These are phyloP conservation scores for Lasius fuliginosus DNA, from an alignment of 2,888 invertebrate genomes.

Conservation along the genomic window DNA sequence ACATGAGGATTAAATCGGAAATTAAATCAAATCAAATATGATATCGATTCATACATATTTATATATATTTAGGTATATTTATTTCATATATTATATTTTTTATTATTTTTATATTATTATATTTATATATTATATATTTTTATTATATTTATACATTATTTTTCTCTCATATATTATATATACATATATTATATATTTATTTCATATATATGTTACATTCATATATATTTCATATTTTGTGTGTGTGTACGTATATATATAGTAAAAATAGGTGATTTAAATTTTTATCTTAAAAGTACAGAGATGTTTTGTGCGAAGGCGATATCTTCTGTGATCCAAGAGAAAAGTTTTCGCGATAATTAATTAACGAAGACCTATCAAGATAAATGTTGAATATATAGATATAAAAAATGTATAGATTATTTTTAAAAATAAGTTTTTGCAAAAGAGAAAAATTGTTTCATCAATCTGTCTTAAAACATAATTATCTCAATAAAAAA, in stretches of 20 bases:
- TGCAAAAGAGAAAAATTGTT: not conserved
- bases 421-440: not conserved
- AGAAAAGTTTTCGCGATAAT: not conserved
- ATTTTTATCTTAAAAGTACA: not conserved
- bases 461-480: not conserved
- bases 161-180: too few species aligned
- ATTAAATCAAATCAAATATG: conserved; percentile 25
- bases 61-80: too few species aligned
- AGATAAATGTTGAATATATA: not conserved
- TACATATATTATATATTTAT: too few species aligned
- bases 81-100: too few species aligned
- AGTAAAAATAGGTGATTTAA: not conserved
- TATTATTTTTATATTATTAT: too few species aligned
- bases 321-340: not conserved
- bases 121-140: too few species aligned
- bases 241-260: not conserved
- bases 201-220: not conserved
- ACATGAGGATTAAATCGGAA: not conserved
- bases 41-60: not conserved
- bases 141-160: too few species aligned
- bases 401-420: not conserved
- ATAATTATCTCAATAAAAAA: not conserved
- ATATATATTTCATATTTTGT: not conserved
- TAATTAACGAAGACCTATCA: not conserved
- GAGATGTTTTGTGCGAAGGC: too few species aligned